Evolutionary conservation across 2,888 invertebrate species (phyloP), one percentile per base, ranked within the genome.

Genomic region (Thelaira solivaga): DNA sequence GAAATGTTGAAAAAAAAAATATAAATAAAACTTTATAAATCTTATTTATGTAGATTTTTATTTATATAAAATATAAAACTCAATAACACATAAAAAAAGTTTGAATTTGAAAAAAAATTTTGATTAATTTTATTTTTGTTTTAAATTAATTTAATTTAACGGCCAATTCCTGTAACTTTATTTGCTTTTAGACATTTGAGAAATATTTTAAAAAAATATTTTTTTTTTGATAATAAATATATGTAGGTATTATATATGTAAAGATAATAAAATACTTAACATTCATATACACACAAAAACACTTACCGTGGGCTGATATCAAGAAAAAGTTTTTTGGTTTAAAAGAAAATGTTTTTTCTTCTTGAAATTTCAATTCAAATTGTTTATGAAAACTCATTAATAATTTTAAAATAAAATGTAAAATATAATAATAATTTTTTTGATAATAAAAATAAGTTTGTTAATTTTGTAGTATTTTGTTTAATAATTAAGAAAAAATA

Each of bases 161-260:
- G 86, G 86, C 86, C 87, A 86, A 86, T 86, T 86, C 84, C 86
- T 85, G 86, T 85, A 78, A 78, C 85, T 86, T 86, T 83, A 80
- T 82, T 76, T 74, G 75, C 53, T 80, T 67, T n/a, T 62, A 43
- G 45, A 41, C n/a, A 26, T 53, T 41, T 43, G 13, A 16, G 71
- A 59, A 45, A 22, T 62, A 55, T 74, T 20, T 34, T 18, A 31
- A 45, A 45, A 4, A 34, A 24, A 43, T 62, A 26, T 76, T 74
- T 55, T 76, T 39, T 65, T 69, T 68, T 75, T 53, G 11, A 62
- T 76, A 53, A 41, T 34, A 65, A 43, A 59, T 75, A 53, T 39
- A 26, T 26, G 18, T 20, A 47, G 16, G n/a, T n/a, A n/a, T n/a
- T n/a, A n/a, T n/a, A n/a, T n/a, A n/a, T n/a, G n/a, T 39, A 16